These are phyloP conservation scores for Metacarcinus magister DNA, from an alignment of 2,888 invertebrate species.

Conservation along the genomic window DNA sequence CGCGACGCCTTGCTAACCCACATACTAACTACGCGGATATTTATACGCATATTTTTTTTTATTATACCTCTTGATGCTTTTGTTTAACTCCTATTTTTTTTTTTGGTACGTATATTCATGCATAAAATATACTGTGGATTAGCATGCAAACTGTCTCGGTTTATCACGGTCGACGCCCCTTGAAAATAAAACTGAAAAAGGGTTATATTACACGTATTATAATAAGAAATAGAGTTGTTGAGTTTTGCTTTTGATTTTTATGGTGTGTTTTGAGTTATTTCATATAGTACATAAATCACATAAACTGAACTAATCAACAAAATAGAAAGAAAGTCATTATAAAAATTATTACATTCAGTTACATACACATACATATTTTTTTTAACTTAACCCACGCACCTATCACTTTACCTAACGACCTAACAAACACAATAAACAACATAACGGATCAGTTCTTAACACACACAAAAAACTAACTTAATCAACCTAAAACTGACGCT, in stretches of 20 bases:
- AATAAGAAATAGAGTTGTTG: not conserved
- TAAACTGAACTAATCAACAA: not conserved
- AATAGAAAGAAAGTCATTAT: not conserved
- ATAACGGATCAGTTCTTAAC: not conserved
- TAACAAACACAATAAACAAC: not conserved
- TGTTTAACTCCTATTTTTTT: not conserved
- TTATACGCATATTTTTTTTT: not conserved
- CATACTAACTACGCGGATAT: not conserved
- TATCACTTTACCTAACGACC: not conserved
- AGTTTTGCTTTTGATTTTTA: not conserved
- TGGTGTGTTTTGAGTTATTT: not conserved
- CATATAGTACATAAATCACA: not conserved
- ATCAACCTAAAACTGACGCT: not conserved
- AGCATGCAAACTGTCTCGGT: not conserved
- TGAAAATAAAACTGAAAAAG: not conserved
- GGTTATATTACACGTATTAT: not conserved
- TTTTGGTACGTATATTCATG: too few relatives aligned
- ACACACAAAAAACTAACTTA: not conserved
- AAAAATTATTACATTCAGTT: not conserved
- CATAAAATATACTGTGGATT: not conserved
- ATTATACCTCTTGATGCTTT: too few relatives aligned
- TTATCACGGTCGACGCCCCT: not conserved
- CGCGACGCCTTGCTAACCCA: not conserved
- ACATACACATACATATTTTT: not conserved
- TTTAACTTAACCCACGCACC: not conserved